Percentiles rank a stretch among this genome's conserved stretches.
Evolutionary conservation across 2,888 invertebrate species (phyloP).

Genomic region (Drosophila borborema): DNA sequence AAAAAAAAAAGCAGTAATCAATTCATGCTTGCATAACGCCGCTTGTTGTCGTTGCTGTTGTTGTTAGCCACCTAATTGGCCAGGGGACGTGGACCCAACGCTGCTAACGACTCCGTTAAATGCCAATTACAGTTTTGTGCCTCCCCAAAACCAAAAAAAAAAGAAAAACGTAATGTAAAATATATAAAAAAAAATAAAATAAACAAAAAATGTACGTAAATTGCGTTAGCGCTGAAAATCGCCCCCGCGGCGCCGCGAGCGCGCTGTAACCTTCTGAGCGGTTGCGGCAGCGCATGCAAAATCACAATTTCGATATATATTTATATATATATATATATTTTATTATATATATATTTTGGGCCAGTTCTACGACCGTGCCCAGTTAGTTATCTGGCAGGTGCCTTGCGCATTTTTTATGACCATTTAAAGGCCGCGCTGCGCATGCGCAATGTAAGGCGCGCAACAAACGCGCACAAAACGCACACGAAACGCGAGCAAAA

Average conservation of each 20-base stretch:
- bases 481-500: constrained; percentile 44
- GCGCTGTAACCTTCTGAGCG: constrained; percentile 65
- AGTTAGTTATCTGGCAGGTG: constrained; percentile 38
- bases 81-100: constrained; percentile 37
- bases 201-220: constrained; percentile 38
- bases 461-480: constrained; percentile 50
- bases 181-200: not conserved
- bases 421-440: constrained; percentile 60
- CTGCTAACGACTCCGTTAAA: constrained; percentile 33
- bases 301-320: constrained; percentile 38
- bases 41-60: constrained; percentile 24
- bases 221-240: constrained; percentile 36
- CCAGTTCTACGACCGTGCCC: constrained; percentile 58
- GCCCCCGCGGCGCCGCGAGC: not conserved
- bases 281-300: constrained; percentile 65
- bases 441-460: constrained; percentile 65
- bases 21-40: constrained; percentile 61
- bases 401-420: constrained; percentile 67
- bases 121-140: constrained; percentile 47
- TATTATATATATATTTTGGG: too few species aligned
- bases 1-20: constrained; percentile 43
- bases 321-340: not conserved
- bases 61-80: constrained; percentile 37
- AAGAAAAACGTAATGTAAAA: not conserved
- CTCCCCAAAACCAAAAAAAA: constrained; percentile 7